These are phyloP conservation scores for Perodicticus potto DNA, from an alignment of 2,797 vertebrate species.

Conservation along the genomic window DNA sequence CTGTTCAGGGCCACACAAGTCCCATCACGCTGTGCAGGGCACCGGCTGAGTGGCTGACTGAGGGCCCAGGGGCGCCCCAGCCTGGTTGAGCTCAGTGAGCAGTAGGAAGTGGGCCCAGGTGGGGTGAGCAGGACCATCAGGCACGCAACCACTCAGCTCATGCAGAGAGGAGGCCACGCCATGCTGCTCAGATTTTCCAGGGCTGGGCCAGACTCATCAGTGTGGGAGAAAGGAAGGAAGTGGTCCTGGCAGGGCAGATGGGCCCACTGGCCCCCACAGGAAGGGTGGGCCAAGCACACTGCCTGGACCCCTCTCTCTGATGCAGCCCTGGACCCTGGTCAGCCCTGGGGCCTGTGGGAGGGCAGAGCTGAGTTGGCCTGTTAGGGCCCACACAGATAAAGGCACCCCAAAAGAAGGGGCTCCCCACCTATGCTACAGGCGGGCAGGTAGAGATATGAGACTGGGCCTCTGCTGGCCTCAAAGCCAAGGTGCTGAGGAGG, in stretches of 20 bases:
- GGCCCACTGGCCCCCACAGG: conserved; percentile 30
- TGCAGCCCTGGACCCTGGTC: not conserved
- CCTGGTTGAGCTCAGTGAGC: not conserved
- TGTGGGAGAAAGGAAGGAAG: conserved; percentile 73
- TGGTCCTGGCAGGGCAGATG: conserved; percentile 34
- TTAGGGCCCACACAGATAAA: not conserved
- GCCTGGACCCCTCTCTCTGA: not conserved
- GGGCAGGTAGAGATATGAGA: not conserved
- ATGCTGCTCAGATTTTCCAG: conserved; percentile 65
- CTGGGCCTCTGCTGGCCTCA: not conserved
- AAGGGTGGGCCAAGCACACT: not conserved
- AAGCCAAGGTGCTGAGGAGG: not conserved
- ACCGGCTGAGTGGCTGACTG: not conserved
- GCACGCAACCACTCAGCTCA: not conserved
- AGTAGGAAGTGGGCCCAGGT: conserved; percentile 60
- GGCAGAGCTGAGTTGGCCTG: not conserved
- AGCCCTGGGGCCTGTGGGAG: not conserved
- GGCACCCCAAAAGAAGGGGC: not conserved
- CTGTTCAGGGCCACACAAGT: accelerated
- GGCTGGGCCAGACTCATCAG: not conserved
- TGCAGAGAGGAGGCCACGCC: not conserved
- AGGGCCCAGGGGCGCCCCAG: not conserved
- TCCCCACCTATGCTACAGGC: no score
- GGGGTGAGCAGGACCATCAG: not conserved
- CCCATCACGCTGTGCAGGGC: not conserved